A percentile compares a stretch with the other conserved stretches of the same genome.
Evolutionary conservation across 2,113 vertebrate species (phyloP).

Genomic region (Cinclus mexicanus): DNA sequence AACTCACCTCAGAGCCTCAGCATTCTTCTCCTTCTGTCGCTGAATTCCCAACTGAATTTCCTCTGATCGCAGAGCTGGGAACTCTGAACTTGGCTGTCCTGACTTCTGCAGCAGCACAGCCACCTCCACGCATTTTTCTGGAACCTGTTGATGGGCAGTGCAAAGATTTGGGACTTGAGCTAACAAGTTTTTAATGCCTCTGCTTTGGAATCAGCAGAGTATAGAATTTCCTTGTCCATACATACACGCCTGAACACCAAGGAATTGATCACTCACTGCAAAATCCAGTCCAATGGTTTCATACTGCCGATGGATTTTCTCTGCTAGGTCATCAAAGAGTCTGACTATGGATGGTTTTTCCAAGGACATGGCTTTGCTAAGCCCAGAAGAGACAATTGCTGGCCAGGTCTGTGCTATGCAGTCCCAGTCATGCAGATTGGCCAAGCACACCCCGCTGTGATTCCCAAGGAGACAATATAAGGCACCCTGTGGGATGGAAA

Average conservation of each 20-base stretch:
- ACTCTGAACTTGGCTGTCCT: conserved; percentile 61
- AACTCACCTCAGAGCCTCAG: conserved; percentile 85
- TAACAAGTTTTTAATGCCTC: accelerated
- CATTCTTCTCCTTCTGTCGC: conserved; percentile 84
- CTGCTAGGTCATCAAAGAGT: conserved; percentile 94
- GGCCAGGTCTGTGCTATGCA: conserved; percentile 95
- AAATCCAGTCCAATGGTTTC: conserved; percentile 95
- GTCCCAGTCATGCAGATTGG: conserved; percentile 96
- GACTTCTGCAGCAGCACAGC: conserved; percentile 82
- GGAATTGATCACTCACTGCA: conserved; percentile 77
- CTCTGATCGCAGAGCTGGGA: conserved; percentile 72
- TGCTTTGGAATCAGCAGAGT: neutral
- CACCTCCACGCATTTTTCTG: conserved; percentile 77
- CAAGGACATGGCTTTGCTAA: conserved; percentile 94
- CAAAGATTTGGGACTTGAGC: neutral
- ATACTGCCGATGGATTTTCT: conserved; percentile 96
- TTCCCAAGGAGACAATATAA: conserved; percentile 97
- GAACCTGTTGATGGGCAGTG: conserved; percentile 75
- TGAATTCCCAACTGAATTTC: conserved; percentile 79
- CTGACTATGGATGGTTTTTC: conserved; percentile 96
- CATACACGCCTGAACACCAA: neutral
- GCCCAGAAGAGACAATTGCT: conserved; percentile 89
- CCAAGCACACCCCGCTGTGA: conserved; percentile 89
- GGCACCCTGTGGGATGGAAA: conserved; percentile 81
- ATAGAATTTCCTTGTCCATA: neutral